Evolutionary conservation across 2,797 vertebrate species (phyloP), one percentile per base, ranked within the genome.

Genomic region (Spondyliosoma cantharus): DNA sequence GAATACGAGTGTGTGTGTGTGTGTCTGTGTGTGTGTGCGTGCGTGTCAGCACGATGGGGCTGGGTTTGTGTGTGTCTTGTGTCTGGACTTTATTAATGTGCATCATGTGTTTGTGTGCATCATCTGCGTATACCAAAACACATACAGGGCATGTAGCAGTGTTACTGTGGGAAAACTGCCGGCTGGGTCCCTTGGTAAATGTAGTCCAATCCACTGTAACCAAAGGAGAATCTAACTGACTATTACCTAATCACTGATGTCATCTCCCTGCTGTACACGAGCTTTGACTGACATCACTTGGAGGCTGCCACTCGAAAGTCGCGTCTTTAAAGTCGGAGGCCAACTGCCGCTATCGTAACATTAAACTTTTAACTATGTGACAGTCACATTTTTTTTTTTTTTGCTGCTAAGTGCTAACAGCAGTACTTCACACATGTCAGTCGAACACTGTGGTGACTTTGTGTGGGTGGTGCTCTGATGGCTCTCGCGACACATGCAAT

Each of bases 221-320:
- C 80, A 84, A 87, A 87, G 71, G 74, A 78, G 77, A 83, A 80
- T 90, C 71, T 49, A 27, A 62, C 56, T 22, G 66, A 43, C 25
- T 61, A 7, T 82, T 73, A 67, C 54, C 84, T 72, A 60, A 80
- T 60, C 25, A 37, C 29, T 90, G 82, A 85, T 81, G 84, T 92
- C 84, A 90, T 83, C 70, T 78, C 84, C 79, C 84, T 9, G 71
- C 65, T 64, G 76, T 7, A 46, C 69, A 20, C 0, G 3, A 84
- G 71, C 42, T 63, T 59, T 77, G 76, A 85, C 66, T 74, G 70
- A 76, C 81, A 78, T 66, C 74, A 65, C 66, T 27, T 5, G n/a
- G 22, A 66, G 69, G 67, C 68, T 37, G 80, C 54, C 61, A 63
- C 65, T 74, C 76, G 27, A 2, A 17, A 49, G 56, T n/a, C 3